Base-by-base conservation (phyloP, 2,888 invertebrate species). In the Cerceris rybyensis region DNA sequence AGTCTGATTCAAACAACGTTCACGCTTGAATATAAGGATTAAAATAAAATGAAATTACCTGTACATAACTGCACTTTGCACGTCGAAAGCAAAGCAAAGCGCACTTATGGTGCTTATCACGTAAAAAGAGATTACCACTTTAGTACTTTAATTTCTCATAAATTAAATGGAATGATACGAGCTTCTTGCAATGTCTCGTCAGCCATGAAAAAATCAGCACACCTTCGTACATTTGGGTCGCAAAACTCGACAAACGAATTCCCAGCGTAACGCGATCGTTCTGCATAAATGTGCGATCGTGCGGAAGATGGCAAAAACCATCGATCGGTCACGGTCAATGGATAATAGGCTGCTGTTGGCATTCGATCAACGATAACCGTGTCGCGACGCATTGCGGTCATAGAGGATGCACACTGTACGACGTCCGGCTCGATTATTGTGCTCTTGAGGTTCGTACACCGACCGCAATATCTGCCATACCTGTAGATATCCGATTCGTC, bases 301-400 rank as follows among this genome's bases (percentile, higher is more conserved):
- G 13, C 39, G 6, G 69, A 41, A 42, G 14, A 69, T 70, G 41
- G 59, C 13, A 65, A 64, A 70, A 70, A 60, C 17, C 9, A 9
- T 50, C 7, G 69, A 75, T 75, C 54, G 65, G 70, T 75, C 75
- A 75, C 76, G 66, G 66, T 60, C 42, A 55, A 60, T 58, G 46
- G 58, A 17, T 64, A 41, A 43, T 50, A n/a, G 64, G 68, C 61
- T 46, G 64, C 72, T 52, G 63, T 58, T 67, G 61, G 72, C 69
- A 61, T 61, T 69, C 61, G 59, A 73, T 61, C 69, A 55, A 16
- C 49, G 65, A 73, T 73, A 69, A 65, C 49, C 64, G 60, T 61
- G 55, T 14, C 50, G n/a, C 14, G 9, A 17, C 13, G 57, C 28
- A 39, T 52, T n/a, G 13, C n/a, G 50, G 11, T 11, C n/a, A 14